Percentiles rank a stretch among this genome's conserved stretches.
These are phyloP conservation scores for Strigamia crassipes DNA, from an alignment of 2,888 invertebrate species.

Conservation along the genomic window DNA sequence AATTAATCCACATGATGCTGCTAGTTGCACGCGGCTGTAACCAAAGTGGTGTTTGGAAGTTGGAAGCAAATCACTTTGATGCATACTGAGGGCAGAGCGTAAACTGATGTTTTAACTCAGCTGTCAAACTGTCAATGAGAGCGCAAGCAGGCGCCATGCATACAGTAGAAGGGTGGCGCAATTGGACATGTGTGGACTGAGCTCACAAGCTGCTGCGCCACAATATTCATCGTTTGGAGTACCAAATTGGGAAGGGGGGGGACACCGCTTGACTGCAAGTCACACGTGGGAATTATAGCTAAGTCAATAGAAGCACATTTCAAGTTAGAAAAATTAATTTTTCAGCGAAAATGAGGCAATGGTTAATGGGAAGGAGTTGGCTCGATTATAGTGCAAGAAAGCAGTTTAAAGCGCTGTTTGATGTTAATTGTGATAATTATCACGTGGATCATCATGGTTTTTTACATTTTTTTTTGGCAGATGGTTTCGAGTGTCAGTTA, in stretches of 20 bases:
- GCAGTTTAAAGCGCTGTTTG: not conserved
- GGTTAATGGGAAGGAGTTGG: not conserved
- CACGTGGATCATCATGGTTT: not conserved
- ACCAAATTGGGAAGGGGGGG: not conserved
- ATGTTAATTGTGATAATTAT: constrained; percentile 10
- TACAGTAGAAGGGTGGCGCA: constrained; percentile 4
- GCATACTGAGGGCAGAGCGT: constrained; percentile 10
- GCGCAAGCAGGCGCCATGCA: not conserved
- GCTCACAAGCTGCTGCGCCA: constrained; percentile 4
- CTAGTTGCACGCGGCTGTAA: not conserved
- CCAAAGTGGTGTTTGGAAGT: not conserved
- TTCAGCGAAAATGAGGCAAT: not conserved
- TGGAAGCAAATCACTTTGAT: not conserved
- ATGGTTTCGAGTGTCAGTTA: not conserved
- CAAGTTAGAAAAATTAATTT: constrained; percentile 4
- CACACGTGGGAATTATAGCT: not conserved
- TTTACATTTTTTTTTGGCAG: not conserved
- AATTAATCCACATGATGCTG: not conserved
- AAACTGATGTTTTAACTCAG: constrained; percentile 3
- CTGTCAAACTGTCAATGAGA: constrained; percentile 3
- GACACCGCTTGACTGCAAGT: not conserved
- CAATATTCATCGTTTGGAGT: constrained; percentile 10
- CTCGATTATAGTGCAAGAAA: not conserved
- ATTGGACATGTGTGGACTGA: constrained; percentile 10
- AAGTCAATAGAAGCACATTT: constrained; percentile 3